Conservation (phyloP, 2,888 invertebrate species). For the Agapostemon virescens region DNA sequence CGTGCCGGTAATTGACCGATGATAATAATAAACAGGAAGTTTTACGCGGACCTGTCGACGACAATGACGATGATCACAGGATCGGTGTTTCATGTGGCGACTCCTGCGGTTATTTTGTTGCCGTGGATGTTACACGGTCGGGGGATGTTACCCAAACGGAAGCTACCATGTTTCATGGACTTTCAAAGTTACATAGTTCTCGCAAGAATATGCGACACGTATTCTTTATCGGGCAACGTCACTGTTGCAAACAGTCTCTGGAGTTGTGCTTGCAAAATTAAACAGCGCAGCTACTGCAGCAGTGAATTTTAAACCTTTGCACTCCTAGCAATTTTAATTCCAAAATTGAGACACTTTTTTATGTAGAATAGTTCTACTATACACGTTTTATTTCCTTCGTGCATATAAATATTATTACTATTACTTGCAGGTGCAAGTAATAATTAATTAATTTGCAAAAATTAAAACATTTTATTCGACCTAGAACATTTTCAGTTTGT, state of each 20-base stretch:
- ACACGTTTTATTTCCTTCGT: too few relatives aligned
- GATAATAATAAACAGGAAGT: conserved; percentile 48
- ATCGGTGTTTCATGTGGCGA: not conserved
- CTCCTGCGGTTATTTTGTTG: not conserved
- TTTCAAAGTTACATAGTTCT: not conserved
- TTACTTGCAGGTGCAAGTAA: too few relatives aligned
- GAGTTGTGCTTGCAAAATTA: not conserved
- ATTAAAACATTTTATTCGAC: too few relatives aligned
- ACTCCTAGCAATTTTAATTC: too few relatives aligned
- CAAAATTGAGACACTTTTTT: too few relatives aligned
- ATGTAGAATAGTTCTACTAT: too few relatives aligned
- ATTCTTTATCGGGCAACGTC: not conserved
- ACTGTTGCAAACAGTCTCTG: not conserved
- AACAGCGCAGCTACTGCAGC: too few relatives aligned
- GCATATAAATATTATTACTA: too few relatives aligned
- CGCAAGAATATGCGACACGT: not conserved
- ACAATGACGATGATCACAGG: not conserved
- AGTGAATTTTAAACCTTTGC: not conserved
- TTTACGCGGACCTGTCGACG: conserved; percentile 10
- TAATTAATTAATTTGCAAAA: too few relatives aligned
- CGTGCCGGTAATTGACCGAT: conserved; percentile 52
- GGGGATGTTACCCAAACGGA: not conserved
- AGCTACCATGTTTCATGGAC: not conserved
- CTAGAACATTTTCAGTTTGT: too few relatives aligned
- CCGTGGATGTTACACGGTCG: not conserved